phyloP scores from a whole-genome alignment of 1,140 invertebrate genomes.

The Drosophila santomea region DNA sequence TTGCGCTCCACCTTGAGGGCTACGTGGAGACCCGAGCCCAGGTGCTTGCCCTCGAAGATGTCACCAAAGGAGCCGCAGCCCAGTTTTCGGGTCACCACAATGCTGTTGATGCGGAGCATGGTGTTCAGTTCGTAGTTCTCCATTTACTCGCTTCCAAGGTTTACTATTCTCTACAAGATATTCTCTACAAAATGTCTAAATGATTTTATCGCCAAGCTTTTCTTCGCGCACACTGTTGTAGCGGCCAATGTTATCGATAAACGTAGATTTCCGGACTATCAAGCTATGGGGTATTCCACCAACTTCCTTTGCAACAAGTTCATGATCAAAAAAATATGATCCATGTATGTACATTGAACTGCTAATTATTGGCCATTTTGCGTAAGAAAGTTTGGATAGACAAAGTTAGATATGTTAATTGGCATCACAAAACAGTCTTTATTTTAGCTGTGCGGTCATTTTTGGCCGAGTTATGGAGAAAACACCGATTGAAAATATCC shows the following conservation, averaged over 20 bases:
- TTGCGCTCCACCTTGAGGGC: constrained; percentile 96
- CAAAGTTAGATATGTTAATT: too few species aligned
- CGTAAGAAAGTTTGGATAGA: too few species aligned
- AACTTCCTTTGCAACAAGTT: background rate
- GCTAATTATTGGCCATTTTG: too few species aligned
- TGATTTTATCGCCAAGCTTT: background rate
- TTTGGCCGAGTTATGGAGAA: too few species aligned
- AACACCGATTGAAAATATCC: too few species aligned
- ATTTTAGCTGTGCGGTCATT: too few species aligned
- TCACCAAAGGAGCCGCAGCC: constrained; percentile 97
- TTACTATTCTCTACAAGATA: too few species aligned
- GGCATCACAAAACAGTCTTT: too few species aligned
- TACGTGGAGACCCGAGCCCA: constrained; percentile 97
- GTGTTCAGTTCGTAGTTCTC: background rate
- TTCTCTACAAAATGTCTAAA: background rate
- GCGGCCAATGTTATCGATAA: constrained; percentile 1
- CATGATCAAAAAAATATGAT: too few species aligned
- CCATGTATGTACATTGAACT: too few species aligned
- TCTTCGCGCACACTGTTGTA: background rate
- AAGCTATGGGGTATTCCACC: background rate
- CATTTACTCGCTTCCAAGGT: background rate
- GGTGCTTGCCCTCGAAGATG: constrained; percentile 97
- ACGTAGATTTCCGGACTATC: background rate
- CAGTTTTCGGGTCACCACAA: background rate
- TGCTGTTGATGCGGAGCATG: too few species aligned